phyloP scores from a whole-genome alignment of 2,797 vertebrate species.

The Parauchenoglanis ngamensis region DNA sequence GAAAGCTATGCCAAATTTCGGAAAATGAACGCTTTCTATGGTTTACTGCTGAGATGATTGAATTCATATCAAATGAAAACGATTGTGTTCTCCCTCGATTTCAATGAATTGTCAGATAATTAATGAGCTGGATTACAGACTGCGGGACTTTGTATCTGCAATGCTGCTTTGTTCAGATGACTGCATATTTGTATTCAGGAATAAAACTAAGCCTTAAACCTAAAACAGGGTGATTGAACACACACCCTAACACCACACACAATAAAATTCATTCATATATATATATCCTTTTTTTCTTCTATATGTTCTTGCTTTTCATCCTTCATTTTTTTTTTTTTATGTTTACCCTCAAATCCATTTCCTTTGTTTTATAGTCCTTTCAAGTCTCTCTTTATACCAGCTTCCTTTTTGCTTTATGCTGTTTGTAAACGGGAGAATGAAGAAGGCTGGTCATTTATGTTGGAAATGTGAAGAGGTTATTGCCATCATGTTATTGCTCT shows the following conservation, averaged over 20 bases:
- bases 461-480: background rate
- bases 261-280: background rate
- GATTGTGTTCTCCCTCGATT: slow-evolving; percentile 23
- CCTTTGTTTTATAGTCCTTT: slow-evolving; percentile 7
- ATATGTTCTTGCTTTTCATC: background rate
- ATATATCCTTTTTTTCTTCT: background rate
- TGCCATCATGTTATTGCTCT: background rate
- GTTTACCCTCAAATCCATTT: background rate
- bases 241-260: too few species aligned
- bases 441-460: background rate
- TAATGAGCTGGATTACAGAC: slow-evolving; percentile 40
- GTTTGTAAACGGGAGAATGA: background rate
- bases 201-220: background rate
- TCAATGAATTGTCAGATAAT: slow-evolving; percentile 38
- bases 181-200: background rate
- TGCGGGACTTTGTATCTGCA: background rate
- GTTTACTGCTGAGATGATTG: slow-evolving; percentile 34
- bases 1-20: slow-evolving; percentile 8
- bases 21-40: slow-evolving; percentile 19
- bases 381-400: background rate
- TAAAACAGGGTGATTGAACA: background rate
- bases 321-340: background rate
- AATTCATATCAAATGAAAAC: slow-evolving; percentile 31
- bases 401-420: background rate
- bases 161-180: slow-evolving; percentile 22